Conservation (phyloP, 2,888 invertebrate genomes). For the Trichacis sp. region DNA sequence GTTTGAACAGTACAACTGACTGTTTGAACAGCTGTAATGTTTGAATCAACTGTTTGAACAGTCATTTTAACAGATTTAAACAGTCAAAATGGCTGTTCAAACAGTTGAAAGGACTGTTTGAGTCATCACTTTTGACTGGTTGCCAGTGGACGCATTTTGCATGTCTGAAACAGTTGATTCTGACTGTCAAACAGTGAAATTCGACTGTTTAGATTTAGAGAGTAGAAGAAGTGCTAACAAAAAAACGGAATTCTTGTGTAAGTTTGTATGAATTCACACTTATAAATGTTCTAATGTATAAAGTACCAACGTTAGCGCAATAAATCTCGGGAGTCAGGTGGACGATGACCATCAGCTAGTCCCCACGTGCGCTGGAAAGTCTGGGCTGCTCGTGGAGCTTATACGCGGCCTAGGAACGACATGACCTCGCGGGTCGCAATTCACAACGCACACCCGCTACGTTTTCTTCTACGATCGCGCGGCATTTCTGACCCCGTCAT, state of each 20-base stretch:
- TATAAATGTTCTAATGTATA: slow-evolving; percentile 7
- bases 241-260: not conserved
- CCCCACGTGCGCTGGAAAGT: slow-evolving; percentile 55
- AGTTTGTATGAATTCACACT: slow-evolving; percentile 4
- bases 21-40: too few relatives aligned
- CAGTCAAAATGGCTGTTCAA: too few relatives aligned
- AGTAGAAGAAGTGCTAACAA: too few relatives aligned
- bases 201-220: too few relatives aligned
- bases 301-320: slow-evolving; percentile 57
- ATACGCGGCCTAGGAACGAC: slow-evolving; percentile 62
- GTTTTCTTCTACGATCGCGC: slow-evolving; percentile 54
- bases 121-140: too few relatives aligned
- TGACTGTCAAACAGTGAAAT: too few relatives aligned
- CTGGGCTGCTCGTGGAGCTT: slow-evolving; percentile 57
- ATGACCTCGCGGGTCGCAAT: slow-evolving; percentile 64
- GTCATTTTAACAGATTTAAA: too few relatives aligned
- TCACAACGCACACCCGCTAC: slow-evolving; percentile 57
- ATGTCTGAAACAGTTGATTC: too few relatives aligned
- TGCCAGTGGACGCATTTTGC: too few relatives aligned
- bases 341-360: slow-evolving; percentile 67
- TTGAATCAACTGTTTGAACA: too few relatives aligned
- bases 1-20: too few relatives aligned
- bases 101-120: too few relatives aligned
- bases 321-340: slow-evolving; percentile 67
- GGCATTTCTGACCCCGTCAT: slow-evolving; percentile 52